phyloP scores from a whole-genome alignment of 92 coral and sea anemone species.

The Umimayanthus chanpuru region DNA sequence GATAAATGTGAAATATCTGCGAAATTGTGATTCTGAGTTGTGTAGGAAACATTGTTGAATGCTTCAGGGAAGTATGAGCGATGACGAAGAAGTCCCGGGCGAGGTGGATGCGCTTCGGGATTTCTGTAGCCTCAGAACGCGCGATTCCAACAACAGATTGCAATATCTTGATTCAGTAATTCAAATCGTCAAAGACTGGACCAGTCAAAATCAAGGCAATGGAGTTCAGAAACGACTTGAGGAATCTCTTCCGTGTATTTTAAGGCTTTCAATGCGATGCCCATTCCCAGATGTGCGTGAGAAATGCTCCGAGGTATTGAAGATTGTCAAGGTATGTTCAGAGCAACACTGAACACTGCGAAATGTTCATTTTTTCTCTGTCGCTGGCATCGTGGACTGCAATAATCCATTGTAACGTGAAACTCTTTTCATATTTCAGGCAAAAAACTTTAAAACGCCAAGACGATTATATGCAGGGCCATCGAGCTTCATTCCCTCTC shows the following conservation, averaged over 20 bases:
- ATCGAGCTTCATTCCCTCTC: slow-evolving; percentile 84
- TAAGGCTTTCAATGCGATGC: slow-evolving; percentile 84
- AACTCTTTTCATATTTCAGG: slow-evolving; percentile 60
- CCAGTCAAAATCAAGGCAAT: slow-evolving; percentile 63
- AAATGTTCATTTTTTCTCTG: slow-evolving; percentile 14
- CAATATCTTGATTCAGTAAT: slow-evolving; percentile 77
- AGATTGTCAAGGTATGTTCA: slow-evolving; percentile 77
- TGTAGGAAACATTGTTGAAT: slow-evolving; percentile 32
- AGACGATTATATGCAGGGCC: slow-evolving; percentile 85
- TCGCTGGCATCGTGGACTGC: neutral
- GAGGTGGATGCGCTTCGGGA: slow-evolving; percentile 81
- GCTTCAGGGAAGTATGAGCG: slow-evolving; percentile 72
- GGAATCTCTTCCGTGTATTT: slow-evolving; percentile 79
- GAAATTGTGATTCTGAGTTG: slow-evolving; percentile 27
- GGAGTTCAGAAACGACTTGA: slow-evolving; percentile 68
- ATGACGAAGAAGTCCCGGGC: slow-evolving; percentile 81
- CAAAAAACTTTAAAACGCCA: slow-evolving; percentile 78
- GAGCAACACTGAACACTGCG: neutral
- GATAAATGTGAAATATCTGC: slow-evolving; percentile 43
- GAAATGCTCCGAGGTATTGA: slow-evolving; percentile 71
- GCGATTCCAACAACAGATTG: slow-evolving; percentile 65
- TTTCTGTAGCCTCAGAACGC: slow-evolving; percentile 78
- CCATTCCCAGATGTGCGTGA: slow-evolving; percentile 95
- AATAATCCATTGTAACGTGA: neutral
- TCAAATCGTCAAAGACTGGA: slow-evolving; percentile 71